phyloP scores from a whole-genome alignment of 2,888 invertebrate genomes.

The Acrocyrtus sp. region DNA sequence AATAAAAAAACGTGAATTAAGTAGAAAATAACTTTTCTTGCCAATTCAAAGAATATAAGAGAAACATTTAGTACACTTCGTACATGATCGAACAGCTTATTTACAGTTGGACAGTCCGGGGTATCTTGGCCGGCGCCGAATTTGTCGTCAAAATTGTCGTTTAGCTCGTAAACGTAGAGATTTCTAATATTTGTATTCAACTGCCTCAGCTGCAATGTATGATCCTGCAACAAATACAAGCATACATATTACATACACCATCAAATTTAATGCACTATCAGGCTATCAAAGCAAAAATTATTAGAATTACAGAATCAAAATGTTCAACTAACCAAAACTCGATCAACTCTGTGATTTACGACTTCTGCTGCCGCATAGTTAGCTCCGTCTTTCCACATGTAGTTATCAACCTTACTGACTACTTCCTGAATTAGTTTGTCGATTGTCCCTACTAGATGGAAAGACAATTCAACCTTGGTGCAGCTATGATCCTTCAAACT shows the following conservation, averaged over 20 bases:
- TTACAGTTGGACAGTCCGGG: too few relatives aligned
- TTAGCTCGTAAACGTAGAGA: conserved; percentile 60
- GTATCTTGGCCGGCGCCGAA: too few relatives aligned
- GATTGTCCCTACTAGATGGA: conserved; percentile 71
- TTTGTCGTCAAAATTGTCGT: conserved; percentile 59
- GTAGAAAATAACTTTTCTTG: too few relatives aligned
- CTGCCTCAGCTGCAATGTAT: conserved; percentile 28
- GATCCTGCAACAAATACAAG: too few relatives aligned
- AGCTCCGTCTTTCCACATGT: conserved; percentile 45
- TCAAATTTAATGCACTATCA: too few relatives aligned
- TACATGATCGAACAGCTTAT: too few relatives aligned
- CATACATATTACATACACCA: too few relatives aligned
- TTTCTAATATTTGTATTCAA: conserved; percentile 42
- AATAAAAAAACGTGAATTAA: too few relatives aligned
- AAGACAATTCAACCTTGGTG: conserved; percentile 69
- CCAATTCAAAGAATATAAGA: too few relatives aligned
- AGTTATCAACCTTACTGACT: conserved; percentile 65
- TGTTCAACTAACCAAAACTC: conserved; percentile 71
- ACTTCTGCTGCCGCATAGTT: conserved; percentile 72
- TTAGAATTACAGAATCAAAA: too few relatives aligned
- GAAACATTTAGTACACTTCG: too few relatives aligned
- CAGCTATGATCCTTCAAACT: conserved; percentile 67
- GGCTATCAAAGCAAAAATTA: too few relatives aligned
- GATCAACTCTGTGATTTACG: conserved; percentile 71
- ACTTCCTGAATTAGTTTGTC: conserved; percentile 70